phyloP scores from a whole-genome alignment of 2,797 vertebrate species.

The Botia almorhae region DNA sequence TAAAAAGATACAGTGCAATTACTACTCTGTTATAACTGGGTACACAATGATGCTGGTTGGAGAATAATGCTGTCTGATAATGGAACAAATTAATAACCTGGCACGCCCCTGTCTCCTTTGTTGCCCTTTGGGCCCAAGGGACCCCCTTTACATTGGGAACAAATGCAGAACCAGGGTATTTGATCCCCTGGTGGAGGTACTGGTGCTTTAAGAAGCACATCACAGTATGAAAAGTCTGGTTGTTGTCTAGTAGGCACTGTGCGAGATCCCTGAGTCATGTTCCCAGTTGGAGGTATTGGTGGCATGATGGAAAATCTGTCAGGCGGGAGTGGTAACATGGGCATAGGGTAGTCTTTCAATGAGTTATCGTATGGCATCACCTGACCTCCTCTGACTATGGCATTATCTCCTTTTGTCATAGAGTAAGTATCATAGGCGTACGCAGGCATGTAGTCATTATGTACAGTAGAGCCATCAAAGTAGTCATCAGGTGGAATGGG shows the following conservation, averaged over 20 bases:
- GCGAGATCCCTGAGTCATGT: conserved; percentile 14
- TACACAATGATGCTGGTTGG: background rate
- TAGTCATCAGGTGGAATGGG: conserved; percentile 42
- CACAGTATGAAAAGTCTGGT: conserved; percentile 62
- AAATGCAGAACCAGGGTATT: conserved; percentile 75
- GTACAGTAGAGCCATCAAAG: background rate
- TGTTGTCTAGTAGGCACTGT: background rate
- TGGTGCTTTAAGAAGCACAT: conserved; percentile 66
- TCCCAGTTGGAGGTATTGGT: background rate
- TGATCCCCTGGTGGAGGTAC: conserved; percentile 61
- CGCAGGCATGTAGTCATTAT: background rate
- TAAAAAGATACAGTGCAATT: conserved; percentile 13
- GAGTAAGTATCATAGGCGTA: background rate
- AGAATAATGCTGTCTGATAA: background rate
- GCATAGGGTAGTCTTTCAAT: conserved; percentile 12
- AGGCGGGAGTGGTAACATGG: background rate
- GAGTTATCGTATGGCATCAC: background rate
- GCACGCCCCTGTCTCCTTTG: conserved; percentile 67
- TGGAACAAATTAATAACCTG: conserved; percentile 65
- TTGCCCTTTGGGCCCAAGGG: conserved; percentile 71
- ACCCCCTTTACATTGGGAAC: conserved; percentile 69
- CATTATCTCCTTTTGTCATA: background rate
- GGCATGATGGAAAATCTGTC: background rate
- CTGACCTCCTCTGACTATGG: conserved; percentile 10
- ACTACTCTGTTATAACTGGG: background rate